Evolutionary conservation across 2,888 invertebrate genomes (phyloP), one percentile per base, ranked within the genome.

Genomic region (Drosophila prolongata): DNA sequence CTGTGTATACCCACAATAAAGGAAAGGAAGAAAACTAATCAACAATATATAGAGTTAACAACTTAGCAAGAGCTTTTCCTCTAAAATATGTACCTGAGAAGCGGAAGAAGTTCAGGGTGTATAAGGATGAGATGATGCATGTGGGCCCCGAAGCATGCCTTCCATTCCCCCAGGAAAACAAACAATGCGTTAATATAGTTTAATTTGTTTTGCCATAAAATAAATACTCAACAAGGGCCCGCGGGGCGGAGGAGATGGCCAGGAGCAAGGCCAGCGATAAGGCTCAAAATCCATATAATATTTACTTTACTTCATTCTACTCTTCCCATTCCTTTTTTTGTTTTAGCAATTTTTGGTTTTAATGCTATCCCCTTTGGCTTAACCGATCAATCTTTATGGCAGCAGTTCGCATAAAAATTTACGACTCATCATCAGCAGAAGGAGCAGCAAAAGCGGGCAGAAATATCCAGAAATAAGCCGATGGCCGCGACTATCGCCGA

Each of bases 321-420:
- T 16, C 8, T 19, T 19, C 0, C 3, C 5, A 10, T 9, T 24
- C 24, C 1, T 38, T 40, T 11, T 34, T 2, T 24, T 44, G 9
- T 16, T n/a, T n/a, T 24, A 10, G 11, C 10, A 13, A 46, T 34
- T 38, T 13, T 46, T 27, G n/a, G 14, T 27, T 27, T 27, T 27
- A 46, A 30, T 27, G 37, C 19, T 5, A n/a, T 19, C 27, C 1
- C 16, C 3, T 34, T 24, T 13, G 47, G 57, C 53, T 30, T 40
- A 50, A 53, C 42, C 68, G 82, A 84, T 85, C 58, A 65, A 87
- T 87, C 87, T 83, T 85, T 76, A 83, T 85, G 82, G 57, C 30
- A 54, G 16, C 34, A 54, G 16, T 24, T 37, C 13, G 59, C 76
- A 86, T 88, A 62, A 85, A 85, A 70, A 37, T 84, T 88, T 66